phyloP scores from a whole-genome alignment of 2,797 vertebrate genomes.

The Paratrypauchen microcephalus region DNA sequence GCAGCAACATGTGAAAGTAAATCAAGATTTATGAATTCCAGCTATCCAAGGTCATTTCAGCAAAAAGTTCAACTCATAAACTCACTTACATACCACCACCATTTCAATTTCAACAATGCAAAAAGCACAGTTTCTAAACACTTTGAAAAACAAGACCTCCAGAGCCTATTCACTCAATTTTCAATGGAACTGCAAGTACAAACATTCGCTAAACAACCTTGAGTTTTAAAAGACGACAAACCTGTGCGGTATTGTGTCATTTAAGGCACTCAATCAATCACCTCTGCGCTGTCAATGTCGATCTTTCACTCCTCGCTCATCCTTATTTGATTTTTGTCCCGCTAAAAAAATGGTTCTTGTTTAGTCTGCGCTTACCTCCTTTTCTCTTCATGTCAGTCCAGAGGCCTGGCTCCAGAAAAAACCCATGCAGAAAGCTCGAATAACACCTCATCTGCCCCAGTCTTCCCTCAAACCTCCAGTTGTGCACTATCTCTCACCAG shows the following conservation, averaged over 20 bases:
- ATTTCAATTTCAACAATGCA: background rate
- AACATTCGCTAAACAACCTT: background rate
- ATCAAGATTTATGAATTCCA: too few relatives aligned
- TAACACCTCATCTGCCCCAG: background rate
- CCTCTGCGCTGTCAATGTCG: constrained; percentile 1
- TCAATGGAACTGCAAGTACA: background rate
- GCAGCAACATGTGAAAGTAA: too few relatives aligned
- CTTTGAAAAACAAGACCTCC: constrained; percentile 3
- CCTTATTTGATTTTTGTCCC: constrained; percentile 4
- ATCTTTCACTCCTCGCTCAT: constrained; percentile 12
- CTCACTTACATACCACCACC: background rate
- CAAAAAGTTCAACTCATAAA: constrained; percentile 2
- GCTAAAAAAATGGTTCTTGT: constrained; percentile 10
- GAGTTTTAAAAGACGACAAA: background rate
- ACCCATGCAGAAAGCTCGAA: constrained; percentile 6
- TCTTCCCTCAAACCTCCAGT: background rate
- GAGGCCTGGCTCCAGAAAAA: background rate
- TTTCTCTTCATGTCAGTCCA: constrained; percentile 13
- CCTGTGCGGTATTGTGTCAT: background rate
- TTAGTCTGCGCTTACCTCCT: constrained; percentile 1
- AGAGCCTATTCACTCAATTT: background rate
- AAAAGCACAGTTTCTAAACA: background rate
- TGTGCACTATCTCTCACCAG: background rate
- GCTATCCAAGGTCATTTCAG: background rate
- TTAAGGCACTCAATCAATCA: constrained; percentile 6